Conservation (phyloP, 2,888 invertebrate species). For the Pardosa pseudoannulata region DNA sequence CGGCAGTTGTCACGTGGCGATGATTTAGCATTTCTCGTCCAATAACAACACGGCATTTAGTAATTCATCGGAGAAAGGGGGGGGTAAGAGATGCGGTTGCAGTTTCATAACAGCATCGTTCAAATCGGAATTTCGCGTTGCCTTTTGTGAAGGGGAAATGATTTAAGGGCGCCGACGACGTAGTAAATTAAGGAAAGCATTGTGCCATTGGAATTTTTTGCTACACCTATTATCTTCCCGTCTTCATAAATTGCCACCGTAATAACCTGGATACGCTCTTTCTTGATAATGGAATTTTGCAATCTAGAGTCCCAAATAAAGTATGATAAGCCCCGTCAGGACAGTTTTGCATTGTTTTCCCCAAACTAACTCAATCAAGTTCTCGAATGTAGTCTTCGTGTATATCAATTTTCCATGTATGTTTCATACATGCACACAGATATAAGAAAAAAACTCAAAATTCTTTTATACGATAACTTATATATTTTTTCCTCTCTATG, state of each 20-base stretch:
- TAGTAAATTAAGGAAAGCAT: constrained; percentile 2
- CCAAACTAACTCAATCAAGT: too few relatives aligned
- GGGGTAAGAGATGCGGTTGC: constrained; percentile 27
- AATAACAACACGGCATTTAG: constrained; percentile 71
- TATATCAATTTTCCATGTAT: too few relatives aligned
- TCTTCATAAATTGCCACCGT: neutral
- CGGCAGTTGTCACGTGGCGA: constrained; percentile 70
- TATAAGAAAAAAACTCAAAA: too few relatives aligned
- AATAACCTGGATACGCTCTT: neutral
- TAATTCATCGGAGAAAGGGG: constrained; percentile 53
- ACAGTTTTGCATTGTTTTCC: too few relatives aligned
- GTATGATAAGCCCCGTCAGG: neutral
- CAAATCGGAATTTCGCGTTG: constrained; percentile 63
- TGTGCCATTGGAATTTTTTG: neutral
- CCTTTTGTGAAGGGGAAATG: neutral
- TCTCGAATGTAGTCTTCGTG: too few relatives aligned
- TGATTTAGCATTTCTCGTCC: constrained; percentile 71
- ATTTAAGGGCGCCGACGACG: neutral
- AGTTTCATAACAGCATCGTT: constrained; percentile 60
- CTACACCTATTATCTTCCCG: constrained; percentile 7
- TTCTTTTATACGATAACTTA: too few relatives aligned
- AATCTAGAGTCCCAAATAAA: neutral
- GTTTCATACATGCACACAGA: too few relatives aligned
- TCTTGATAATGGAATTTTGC: constrained; percentile 1
- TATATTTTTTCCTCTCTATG: too few relatives aligned